These are phyloP conservation scores for pig (Sus scrofa) DNA, from an alignment of 2,113 vertebrate species.

Conservation along the genomic window T2T-Sscrofa CM000816.6:1977501-1978000, in stretches of 20 bases:
- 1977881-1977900: background rate
- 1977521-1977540: background rate
- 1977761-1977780: background rate
- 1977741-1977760: background rate
- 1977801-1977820: background rate
- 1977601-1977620: rapidly evolving
- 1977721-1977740: background rate
- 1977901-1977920: background rate
- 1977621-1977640: rapidly evolving
- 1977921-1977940: conserved; percentile 14
- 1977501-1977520: background rate
- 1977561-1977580: rapidly evolving
- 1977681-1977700: rapidly evolving
- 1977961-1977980: conserved; percentile 55
- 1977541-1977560: background rate
- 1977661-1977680: background rate
- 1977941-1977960: conserved; percentile 57
- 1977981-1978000: conserved; percentile 48
- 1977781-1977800: background rate
- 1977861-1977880: conserved; percentile 15
- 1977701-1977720: background rate
- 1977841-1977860: background rate
- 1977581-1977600: background rate
- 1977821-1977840: background rate
- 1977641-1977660: rapidly evolving